Percentiles rank a stretch among this genome's conserved stretches.
phyloP scores from a whole-genome alignment of 2,113 vertebrate species.

The Rana temporaria region DNA sequence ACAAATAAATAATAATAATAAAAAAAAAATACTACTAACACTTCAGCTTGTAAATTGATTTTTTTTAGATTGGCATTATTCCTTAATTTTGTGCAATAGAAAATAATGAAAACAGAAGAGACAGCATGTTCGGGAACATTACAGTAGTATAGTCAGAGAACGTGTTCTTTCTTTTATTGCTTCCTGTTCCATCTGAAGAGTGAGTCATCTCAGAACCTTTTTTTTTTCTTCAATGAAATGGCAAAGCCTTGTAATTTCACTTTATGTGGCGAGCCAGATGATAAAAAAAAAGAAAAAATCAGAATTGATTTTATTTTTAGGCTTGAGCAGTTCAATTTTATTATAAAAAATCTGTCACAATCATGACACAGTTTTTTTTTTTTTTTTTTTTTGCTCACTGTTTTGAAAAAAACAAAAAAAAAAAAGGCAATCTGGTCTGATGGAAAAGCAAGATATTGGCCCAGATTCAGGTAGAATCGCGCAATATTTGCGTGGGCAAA shows the following conservation, averaged over 20 bases:
- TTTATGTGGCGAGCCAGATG: not conserved
- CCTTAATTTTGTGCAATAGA: too few species aligned
- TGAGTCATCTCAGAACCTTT: constrained; percentile 5
- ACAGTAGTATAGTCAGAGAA: not conserved
- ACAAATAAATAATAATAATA: too few species aligned
- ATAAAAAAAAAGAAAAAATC: not conserved
- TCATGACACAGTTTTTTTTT: not conserved
- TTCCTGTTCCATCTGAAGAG: not conserved
- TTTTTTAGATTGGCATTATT: too few species aligned
- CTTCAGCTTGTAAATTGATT: too few species aligned
- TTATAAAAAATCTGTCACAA: not conserved
- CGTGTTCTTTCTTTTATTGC: not conserved
- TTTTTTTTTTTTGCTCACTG: not conserved
- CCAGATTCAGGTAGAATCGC: too few species aligned
- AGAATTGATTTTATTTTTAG: constrained; percentile 23
- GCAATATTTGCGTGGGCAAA: too few species aligned
- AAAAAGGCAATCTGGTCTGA: too few species aligned
- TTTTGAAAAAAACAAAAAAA: not conserved
- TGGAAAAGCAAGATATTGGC: too few species aligned
- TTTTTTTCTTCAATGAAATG: not conserved
- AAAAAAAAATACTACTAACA: too few species aligned
- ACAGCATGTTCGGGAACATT: not conserved
- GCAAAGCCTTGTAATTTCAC: not conserved
- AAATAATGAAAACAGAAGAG: too few species aligned
- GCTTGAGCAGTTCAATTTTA: not conserved